Evolutionary conservation across 2,113 vertebrate genomes (phyloP), one percentile per base, ranked within the genome.

Genomic region (Hydrochoerus hydrochaeris): DNA sequence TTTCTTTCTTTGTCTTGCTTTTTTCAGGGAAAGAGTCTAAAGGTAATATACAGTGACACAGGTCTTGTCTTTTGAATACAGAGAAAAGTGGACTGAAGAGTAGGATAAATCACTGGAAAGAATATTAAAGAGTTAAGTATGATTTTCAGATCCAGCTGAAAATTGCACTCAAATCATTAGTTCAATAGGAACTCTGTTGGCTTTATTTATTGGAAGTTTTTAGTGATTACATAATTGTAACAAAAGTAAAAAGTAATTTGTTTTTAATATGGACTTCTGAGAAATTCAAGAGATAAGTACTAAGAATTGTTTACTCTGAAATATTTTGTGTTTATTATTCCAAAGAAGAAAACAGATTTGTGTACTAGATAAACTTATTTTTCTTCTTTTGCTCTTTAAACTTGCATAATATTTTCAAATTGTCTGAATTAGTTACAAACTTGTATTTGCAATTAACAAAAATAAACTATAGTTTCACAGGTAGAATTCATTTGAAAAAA

Each of bases 221-320:
- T 85, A 1, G 13, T 12, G 9, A 44, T 90, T 92, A 87, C 52
- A 94, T 11, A 73, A 11, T 28, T 96, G 38, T 65, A 81, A 44
- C 8, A 93, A 69, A 19, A 88, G 90, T 91, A 41, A 89, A 88
- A 77, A 67, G 13, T 44, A 90, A 19, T 85, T 92, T 91, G 28
- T 65, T 67, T 85, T 95, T 71, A 60, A 78, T 90, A 69, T 93
- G n/a, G 32, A 30, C 24, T 94, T 95, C 46, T 28, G n/a, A 86
- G 3, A 90, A 96, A 96, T 73, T 73, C 22, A 88, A 83, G 22
- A 85, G 9, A 84, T 3, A 85, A 89, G 7, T 80, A 38, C 22
- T 24, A 87, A 41, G 10, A 86, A 69, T 32, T 54, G n/a, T 83
- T 60, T 82, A 82, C 7, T 78, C 38, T 28, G 28, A 83, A 38